These are phyloP conservation scores for Pseudoatta argentina DNA, from an alignment of 1,140 invertebrate species.

Conservation along the genomic window DNA sequence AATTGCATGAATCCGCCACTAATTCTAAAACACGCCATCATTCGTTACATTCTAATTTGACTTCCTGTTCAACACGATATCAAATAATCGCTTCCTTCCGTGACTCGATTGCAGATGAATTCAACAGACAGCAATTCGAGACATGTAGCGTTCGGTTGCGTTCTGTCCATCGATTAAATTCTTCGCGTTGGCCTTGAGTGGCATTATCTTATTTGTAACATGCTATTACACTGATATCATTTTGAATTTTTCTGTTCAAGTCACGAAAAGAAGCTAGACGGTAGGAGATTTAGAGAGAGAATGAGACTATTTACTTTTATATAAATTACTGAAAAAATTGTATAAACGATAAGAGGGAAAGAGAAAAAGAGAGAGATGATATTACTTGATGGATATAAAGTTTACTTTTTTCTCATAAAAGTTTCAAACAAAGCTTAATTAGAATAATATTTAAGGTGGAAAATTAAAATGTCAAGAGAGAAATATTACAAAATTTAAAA, in stretches of 20 bases:
- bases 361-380: neutral
- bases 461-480: neutral
- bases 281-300: slow-evolving; percentile 11
- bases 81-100: slow-evolving; percentile 39
- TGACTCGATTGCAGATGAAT: slow-evolving; percentile 17
- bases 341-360: neutral
- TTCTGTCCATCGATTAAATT: slow-evolving; percentile 45
- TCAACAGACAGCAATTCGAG: slow-evolving; percentile 36
- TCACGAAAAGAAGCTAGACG: neutral
- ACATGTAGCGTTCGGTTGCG: slow-evolving; percentile 35
- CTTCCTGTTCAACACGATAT: slow-evolving; percentile 24
- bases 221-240: slow-evolving; percentile 51
- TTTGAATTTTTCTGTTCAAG: slow-evolving; percentile 16
- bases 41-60: slow-evolving; percentile 30
- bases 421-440: neutral
- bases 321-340: neutral
- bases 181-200: slow-evolving; percentile 58
- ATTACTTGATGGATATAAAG: neutral
- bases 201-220: slow-evolving; percentile 68
- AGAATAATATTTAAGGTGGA: slow-evolving; percentile 7
- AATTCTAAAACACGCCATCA: slow-evolving; percentile 24
- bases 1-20: neutral
- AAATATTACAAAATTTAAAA: neutral
- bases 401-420: neutral
- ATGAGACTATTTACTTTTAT: neutral